Evolutionary conservation across 35 echinoderm and acorn worm genomes (phyloP), one percentile per base, ranked within the genome.

Genomic region (Ptychodera flava): DNA sequence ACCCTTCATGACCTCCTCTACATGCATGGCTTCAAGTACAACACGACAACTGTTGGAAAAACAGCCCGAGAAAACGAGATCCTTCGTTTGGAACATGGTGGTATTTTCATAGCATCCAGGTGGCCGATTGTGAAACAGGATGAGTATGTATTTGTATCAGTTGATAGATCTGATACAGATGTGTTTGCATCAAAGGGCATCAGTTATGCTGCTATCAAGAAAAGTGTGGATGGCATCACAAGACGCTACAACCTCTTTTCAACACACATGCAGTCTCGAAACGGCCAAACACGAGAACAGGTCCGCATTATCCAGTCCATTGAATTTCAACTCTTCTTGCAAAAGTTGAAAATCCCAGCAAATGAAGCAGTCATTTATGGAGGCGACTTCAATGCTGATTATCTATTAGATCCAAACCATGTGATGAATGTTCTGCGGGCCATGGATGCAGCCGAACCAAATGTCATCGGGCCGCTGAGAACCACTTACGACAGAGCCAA

Each of bases 321-420:
- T 16, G 90, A 91, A n/a, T 88, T 94, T 36, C 80, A 78, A 29
- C n/a, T 88, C 78, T 91, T 94, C 83, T 88, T 94, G 81, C 16
- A 77, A 28, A 36, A 83, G 31, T 89, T 81, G 36, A 31, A 83
- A 0, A 88, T 94, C 15, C 86, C 89, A 30, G 27, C 30, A 31
- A 31, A 35, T 15, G 93, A 94, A 86, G 64, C 93, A 30, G 89
- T 94, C 1, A 91, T 94, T 22, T 91, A 91, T 32, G 93, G 80
- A 0, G 93, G 93, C 28, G 93, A 94, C 75, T 78, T 94, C 30
- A 94, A 94, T 76, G 89, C 93, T 33, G 34, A 80, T 34, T 28
- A 87, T 64, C 6, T 12, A 6, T 22, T 12, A 12, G 45, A 64
- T 64, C 45, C 45, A 6, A 64, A 6, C 6, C 45, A 64, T 64